Conservation (phyloP, 2,113 vertebrate genomes). For the Caranx melampygus region DNA sequence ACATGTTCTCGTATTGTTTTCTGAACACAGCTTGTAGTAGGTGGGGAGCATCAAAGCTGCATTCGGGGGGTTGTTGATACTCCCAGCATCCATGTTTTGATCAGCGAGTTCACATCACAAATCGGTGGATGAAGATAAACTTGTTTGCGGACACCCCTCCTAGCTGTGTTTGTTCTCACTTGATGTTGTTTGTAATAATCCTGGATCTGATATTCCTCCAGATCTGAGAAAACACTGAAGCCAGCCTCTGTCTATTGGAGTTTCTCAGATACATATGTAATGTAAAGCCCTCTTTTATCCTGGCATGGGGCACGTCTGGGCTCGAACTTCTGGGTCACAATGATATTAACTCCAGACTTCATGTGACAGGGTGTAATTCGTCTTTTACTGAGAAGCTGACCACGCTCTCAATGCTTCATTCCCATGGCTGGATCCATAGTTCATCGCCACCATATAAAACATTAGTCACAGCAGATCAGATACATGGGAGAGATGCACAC, state of each 20-base stretch:
- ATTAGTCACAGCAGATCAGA: slow-evolving; percentile 39
- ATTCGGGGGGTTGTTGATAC: slow-evolving; percentile 11
- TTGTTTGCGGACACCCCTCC: not conserved
- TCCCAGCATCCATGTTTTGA: slow-evolving; percentile 35
- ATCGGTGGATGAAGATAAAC: slow-evolving; percentile 31
- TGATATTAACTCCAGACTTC: slow-evolving; percentile 35
- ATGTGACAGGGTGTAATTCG: slow-evolving; percentile 54
- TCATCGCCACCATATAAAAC: slow-evolving; percentile 6
- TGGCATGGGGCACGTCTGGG: slow-evolving; percentile 15
- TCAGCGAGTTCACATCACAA: slow-evolving; percentile 41
- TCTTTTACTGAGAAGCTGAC: slow-evolving; percentile 18
- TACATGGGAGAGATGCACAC: not conserved
- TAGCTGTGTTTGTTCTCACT: slow-evolving; percentile 18
- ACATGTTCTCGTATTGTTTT: slow-evolving; percentile 23
- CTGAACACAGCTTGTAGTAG: slow-evolving; percentile 1
- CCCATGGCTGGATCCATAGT: slow-evolving; percentile 18
- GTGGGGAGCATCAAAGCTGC: not conserved
- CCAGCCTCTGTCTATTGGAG: not conserved
- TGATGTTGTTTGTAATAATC: slow-evolving; percentile 18
- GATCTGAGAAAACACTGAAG: slow-evolving; percentile 17
- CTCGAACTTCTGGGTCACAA: slow-evolving; percentile 7
- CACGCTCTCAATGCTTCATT: slow-evolving; percentile 10
- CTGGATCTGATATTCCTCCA: slow-evolving; percentile 17
- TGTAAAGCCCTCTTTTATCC: not conserved
- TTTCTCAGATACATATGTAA: not conserved